Evolutionary conservation across 2,113 vertebrate genomes (phyloP), one percentile per base, ranked within the genome.

Genomic region (Catharus bicknelli): DNA sequence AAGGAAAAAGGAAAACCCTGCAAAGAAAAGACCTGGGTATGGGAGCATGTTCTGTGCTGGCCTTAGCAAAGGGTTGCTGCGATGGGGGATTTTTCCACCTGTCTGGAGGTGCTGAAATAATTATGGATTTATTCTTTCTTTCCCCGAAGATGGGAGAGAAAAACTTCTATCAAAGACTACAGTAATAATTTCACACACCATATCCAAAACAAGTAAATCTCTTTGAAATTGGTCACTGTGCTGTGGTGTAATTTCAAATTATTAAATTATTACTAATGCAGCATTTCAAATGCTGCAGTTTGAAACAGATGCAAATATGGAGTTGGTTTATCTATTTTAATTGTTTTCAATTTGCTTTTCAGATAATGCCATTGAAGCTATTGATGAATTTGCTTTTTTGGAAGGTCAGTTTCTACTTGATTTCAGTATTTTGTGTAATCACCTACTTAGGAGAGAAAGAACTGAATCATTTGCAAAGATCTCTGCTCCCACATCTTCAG

Each of bases 361-460:
- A 99, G 99, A 99, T 97, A 99, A 99, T 61, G 99, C 99, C 77
- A 99, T 99, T 89, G 99, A 99, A 96, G 98, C 99, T 82, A 98
- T 99, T 69, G 99, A 99, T 90, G 99, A 99, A 96, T 99, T 99
- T 90, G 99, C 99, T 36, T 99, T 99, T 98, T 97, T 99, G 90
- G 99, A 99, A 98, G 99, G 99, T 99, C 97, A 97, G 98, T 95
- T 90, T 67, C 63, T 38, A 3, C 5, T 64, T 19, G 20, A 4
- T 68, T 82, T 87, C 62, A 21, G 0, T 66, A 9, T 83, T 90
- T 77, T 67, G 21, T 59, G 10, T 43, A 18, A 15, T 69, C 29
- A 38, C 8, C 10, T 64, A 19, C 40, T 36, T 86, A 64, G 30
- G 54, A 80, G 36, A 72, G 57, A 47, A 64, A 11, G 34, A 86